Evolutionary conservation across 2,797 vertebrate genomes (phyloP), one percentile per base, ranked within the genome.

Genomic region (Chelon auratus): DNA sequence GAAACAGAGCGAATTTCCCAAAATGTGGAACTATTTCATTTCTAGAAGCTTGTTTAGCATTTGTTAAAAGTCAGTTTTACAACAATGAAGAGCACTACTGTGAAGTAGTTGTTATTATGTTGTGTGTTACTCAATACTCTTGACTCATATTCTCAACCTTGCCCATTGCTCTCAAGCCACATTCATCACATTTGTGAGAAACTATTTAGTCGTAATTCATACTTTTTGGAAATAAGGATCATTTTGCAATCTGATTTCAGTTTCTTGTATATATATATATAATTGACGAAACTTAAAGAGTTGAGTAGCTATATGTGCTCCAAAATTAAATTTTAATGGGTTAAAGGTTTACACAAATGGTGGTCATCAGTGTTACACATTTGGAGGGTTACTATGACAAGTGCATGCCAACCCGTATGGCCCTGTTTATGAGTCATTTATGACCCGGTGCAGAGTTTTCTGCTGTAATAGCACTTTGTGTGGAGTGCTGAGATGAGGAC

Each of bases 401-500:
- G 51, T 7, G 20, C 51, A 15, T 12, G 63, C 53, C 52, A 63
- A 75, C 72, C 37, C 12, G 24, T 40, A 17, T 17, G 51, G 54
- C 45, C 59, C 72, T 64, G 62, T 40, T 62, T 45, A 64, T 65
- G 84, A 84, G 83, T 86, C 83, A 84, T 89, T 78, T 87, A 73
- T 77, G 85, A 82, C 74, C 72, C 81, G 61, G 51, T 70, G 81
- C 73, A 75, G 80, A 77, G 80, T 61, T 88, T 89, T 82, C 75
- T 88, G 86, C 86, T 85, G 87, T 69, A 75, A 75, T 75, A 68
- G 82, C 82, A 83, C 64, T 88, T 85, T 87, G 81, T 73, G 73
- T 66, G 55, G 69, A 78, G 82, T 78, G 87, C 88, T 83, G 77
- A 83, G 88, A 87, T 65, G 87, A 89, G 89, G 75, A 87, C 86